Base-by-base conservation (phyloP, 2,797 vertebrate species). In the Meda fulgida region DNA sequence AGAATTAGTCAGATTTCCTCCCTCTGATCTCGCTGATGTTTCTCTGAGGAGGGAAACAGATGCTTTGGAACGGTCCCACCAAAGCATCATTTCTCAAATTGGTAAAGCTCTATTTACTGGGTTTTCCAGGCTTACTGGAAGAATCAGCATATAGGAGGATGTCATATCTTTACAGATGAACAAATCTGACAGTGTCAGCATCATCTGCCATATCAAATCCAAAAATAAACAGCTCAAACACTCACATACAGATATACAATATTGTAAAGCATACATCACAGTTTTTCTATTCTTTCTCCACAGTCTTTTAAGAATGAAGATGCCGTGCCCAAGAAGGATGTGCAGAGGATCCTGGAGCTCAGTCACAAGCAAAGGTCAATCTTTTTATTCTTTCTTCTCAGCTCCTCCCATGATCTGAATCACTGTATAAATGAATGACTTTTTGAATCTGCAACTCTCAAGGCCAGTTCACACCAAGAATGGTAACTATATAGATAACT, bases 301-400 rank as follows among this genome's bases (percentile, higher is more conserved):
- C 77, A 99, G 98, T 94, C 96, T 63, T 92, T 98, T 94, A 99
- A 97, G 96, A 97, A 95, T 65, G 96, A 96, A 86, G 97, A 97
- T 89, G 95, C 95, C 1, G 96, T 97, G 67, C 92, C 97, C 85
- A 98, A 97, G 96, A 96, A 89, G 84, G 97, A 99, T 86, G 96
- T 99, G 69, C 96, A 98, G 92, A 96, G 96, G 89, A 97, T 99
- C 89, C 93, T 99, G 95, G 97, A 98, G 92, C 93, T 98, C 92
- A 96, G 97, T 92, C 96, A 97, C 93, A 99, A 97, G 89, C 97
- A 99, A 93, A 98, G 97, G 98, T 99, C 19, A 26, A 43, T 31
- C 78, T 43, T 53, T 66, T 38, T 51, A 29, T 18, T 16, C 9
- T 60, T 7, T 63, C 36, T 40, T 3, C 19, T 0, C 43, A 43